These are phyloP conservation scores for Chelidonichthys spinosus DNA, from an alignment of 2,797 vertebrate genomes.

Conservation along the genomic window DNA sequence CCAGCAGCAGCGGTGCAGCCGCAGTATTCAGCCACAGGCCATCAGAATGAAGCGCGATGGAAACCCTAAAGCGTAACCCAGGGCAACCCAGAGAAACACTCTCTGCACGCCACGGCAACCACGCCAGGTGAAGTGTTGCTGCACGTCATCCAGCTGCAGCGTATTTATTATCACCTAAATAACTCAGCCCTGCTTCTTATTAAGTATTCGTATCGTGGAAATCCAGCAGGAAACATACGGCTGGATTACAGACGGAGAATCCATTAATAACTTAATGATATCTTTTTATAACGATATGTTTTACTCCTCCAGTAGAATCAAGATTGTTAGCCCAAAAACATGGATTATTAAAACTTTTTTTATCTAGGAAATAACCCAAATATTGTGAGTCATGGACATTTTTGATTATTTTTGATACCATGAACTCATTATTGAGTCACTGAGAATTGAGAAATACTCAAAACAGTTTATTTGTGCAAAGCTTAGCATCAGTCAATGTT, in stretches of 20 bases:
- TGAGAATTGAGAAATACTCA: no score
- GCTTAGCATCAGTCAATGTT: neutral
- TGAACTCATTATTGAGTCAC: no score
- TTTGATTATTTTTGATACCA: no score
- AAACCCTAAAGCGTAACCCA: constrained; percentile 13
- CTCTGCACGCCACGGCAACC: constrained; percentile 31
- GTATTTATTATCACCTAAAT: constrained; percentile 43
- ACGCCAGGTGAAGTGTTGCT: constrained; percentile 15
- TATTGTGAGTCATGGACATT: neutral
- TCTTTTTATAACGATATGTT: neutral
- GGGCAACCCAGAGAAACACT: constrained; percentile 54
- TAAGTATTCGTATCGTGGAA: constrained; percentile 52
- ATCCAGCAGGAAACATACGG: constrained; percentile 33
- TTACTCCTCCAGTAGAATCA: neutral
- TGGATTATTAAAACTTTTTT: no score
- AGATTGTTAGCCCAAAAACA: no score
- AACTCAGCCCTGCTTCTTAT: constrained; percentile 54
- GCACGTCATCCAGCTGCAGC: constrained; percentile 18
- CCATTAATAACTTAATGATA: neutral
- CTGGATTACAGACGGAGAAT: neutral
- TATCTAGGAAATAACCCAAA: no score
- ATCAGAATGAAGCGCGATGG: constrained; percentile 28
- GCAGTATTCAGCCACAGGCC: constrained; percentile 58
- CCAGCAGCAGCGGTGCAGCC: constrained; percentile 44
- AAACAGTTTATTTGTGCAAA: neutral